phyloP scores from a whole-genome alignment of 2,888 invertebrate species.

The Hermaeophaga mercurialis region DNA sequence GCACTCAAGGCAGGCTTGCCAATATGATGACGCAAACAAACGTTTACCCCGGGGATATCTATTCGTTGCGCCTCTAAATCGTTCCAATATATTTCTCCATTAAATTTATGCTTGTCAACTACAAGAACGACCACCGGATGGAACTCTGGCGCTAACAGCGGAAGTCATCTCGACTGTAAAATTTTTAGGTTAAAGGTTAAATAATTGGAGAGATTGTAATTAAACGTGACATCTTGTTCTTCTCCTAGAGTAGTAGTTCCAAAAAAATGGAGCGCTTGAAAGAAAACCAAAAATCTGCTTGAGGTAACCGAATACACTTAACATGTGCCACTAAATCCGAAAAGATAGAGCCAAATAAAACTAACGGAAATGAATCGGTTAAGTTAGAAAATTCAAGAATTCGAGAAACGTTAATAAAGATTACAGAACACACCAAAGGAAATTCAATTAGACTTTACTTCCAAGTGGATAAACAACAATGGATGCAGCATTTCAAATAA shows the following conservation, averaged over 20 bases:
- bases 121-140: conserved; percentile 40
- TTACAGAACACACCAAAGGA: conserved; percentile 10
- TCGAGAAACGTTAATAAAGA: conserved; percentile 12
- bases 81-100: conserved; percentile 42
- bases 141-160: conserved; percentile 1
- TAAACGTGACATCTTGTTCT: no score
- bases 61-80: conserved; percentile 42
- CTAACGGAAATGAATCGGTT: conserved; percentile 8
- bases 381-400: conserved; percentile 7
- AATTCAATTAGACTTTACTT: conserved; percentile 7
- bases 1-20: conserved; percentile 33
- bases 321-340: no score
- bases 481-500: neutral
- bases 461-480: conserved; percentile 12
- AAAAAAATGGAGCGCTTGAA: no score
- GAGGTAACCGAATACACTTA: no score
- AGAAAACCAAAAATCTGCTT: no score
- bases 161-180: no score
- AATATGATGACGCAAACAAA: conserved; percentile 47
- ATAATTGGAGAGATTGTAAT: no score
- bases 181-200: no score
- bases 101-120: conserved; percentile 47
- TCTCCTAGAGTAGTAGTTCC: no score
- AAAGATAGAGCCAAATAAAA: conserved; percentile 2
- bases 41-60: conserved; percentile 46